Conservation (phyloP, 2,888 invertebrate species). For the Arctia plantaginis region DNA sequence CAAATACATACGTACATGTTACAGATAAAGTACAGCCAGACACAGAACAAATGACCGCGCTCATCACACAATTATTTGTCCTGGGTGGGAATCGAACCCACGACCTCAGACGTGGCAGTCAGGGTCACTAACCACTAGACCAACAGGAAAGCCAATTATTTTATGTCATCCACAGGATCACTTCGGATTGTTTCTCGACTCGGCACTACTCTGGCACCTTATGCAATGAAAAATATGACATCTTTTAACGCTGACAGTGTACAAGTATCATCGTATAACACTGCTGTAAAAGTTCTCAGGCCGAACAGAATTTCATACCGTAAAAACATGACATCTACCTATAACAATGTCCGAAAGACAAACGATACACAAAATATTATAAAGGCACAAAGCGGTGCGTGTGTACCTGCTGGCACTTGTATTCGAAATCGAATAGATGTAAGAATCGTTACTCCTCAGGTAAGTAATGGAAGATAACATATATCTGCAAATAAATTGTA, state of each 20-base stretch:
- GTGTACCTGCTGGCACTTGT: conserved; percentile 69
- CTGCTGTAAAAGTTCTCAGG: conserved; percentile 77
- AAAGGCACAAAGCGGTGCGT: conserved; percentile 78
- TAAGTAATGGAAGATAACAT: conserved; percentile 60
- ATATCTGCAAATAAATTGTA: not conserved
- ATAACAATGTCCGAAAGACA: conserved; percentile 32
- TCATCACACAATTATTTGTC: no score
- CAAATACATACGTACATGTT: no score
- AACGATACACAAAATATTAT: conserved; percentile 60
- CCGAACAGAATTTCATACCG: conserved; percentile 62
- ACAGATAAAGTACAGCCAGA: no score
- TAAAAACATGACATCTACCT: conserved; percentile 37
- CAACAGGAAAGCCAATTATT: no score
- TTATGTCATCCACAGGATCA: conserved; percentile 76
- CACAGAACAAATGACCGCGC: no score
- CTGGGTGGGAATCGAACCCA: no score
- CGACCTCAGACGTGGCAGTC: no score
- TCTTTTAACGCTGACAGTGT: conserved; percentile 69
- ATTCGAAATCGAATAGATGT: conserved; percentile 34
- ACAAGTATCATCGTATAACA: conserved; percentile 68
- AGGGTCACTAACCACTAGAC: no score
- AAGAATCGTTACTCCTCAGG: conserved; percentile 64
- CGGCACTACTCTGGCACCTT: conserved; percentile 72
- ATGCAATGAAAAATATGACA: conserved; percentile 66
- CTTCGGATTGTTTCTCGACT: conserved; percentile 81